Base-by-base conservation (phyloP, 2,888 invertebrate genomes). In the Agrilus cyanescens region DNA sequence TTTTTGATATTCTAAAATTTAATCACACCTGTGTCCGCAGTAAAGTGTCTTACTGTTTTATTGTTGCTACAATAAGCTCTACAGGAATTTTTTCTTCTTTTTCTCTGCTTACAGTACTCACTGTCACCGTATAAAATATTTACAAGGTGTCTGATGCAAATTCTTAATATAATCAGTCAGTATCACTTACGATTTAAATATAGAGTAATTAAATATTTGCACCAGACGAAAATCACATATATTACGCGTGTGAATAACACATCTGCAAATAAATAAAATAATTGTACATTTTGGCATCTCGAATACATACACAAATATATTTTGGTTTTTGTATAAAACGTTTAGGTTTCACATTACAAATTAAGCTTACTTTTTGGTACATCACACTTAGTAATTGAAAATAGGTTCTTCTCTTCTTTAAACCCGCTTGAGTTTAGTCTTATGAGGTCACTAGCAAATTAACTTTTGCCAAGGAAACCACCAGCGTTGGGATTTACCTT, bases 281-380 rank as follows among this genome's bases (percentile, higher is more conserved):
- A 25, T 25, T 25, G 25, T 63, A 56, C 55, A 54, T 70, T 71
- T 73, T 74, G 74, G 73, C 73, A 73, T 73, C 73, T 72, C 70
- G 72, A 73, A 66, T 67, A 63, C 62, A 70, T 73, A 74, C 73
- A 73, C 74, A 73, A 74, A 75, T 74, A 74, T 73, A 74, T 73
- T 74, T 75, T 74, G 74, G 73, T 73, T 71, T 67, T 70, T 70
- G 71, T 70, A 73, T 68, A 67, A 67, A 65, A 67, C 59, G 63
- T 64, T 25, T 25, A 25, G 2, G 25, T 25, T 64, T 66, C 61
- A 62, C 58, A 59, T 57, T 58, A 53, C 56, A 50, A 53, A 51
- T 53, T 61, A 57, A 58, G 59, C 59, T 59, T 62, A 57, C 54
- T 58, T 60, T 60, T 62, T 66, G 66, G 65, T 67, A 65, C 66